A percentile compares a stretch with the other conserved stretches of the same genome.
phyloP scores from a whole-genome alignment of 2,797 vertebrate species.

The Brachyalestes nurse region DNA sequence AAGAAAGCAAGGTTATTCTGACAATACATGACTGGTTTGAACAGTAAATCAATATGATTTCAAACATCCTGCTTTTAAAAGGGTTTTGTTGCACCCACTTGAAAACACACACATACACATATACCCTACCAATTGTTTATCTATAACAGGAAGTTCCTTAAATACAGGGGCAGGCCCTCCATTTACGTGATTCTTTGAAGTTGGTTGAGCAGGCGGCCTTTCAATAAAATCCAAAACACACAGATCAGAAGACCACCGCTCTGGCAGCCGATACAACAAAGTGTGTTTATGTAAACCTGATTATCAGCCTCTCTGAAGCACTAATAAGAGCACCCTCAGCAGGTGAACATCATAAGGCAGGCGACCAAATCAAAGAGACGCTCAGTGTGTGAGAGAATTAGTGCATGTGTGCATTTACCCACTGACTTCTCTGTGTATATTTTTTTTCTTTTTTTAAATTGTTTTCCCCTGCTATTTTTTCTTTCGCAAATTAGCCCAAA shows the following conservation, averaged over 20 bases:
- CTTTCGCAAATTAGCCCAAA: not conserved
- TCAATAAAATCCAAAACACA: constrained; percentile 28
- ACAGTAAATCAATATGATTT: not conserved
- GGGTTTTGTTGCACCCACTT: not conserved
- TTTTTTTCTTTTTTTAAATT: not conserved
- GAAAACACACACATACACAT: not conserved
- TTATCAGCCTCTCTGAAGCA: not conserved
- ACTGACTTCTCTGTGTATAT: not conserved
- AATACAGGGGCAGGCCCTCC: constrained; percentile 2
- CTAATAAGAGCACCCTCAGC: constrained; percentile 19
- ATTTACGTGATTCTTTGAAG: constrained; percentile 31
- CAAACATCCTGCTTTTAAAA: constrained; percentile 2
- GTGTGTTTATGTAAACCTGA: constrained; percentile 1
- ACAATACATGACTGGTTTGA: not conserved
- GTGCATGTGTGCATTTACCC: not conserved
- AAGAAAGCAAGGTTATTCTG: not conserved
- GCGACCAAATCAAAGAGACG: not conserved
- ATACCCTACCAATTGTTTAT: not conserved
- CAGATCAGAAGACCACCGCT: constrained; percentile 3
- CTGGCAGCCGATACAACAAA: not conserved
- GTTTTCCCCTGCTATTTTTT: not conserved
- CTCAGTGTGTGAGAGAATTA: not conserved
- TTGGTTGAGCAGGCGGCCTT: constrained; percentile 16
- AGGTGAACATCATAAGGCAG: constrained; percentile 21
- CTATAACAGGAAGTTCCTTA: constrained; percentile 27